Conservation (phyloP, 2,888 invertebrate genomes). For the Eilema depressum region DNA sequence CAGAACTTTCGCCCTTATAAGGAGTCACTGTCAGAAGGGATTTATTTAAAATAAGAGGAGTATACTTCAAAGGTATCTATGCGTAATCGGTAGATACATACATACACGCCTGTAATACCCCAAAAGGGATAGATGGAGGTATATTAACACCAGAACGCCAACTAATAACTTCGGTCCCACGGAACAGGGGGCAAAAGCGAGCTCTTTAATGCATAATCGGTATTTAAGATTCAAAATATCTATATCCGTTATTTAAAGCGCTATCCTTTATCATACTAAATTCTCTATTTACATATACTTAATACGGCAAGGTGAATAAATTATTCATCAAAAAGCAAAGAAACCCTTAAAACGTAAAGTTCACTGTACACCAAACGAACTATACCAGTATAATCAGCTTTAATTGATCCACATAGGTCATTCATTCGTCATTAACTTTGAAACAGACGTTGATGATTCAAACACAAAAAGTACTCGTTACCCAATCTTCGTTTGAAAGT, state of each 20-base stretch:
- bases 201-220: too few relatives aligned
- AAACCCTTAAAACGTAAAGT: neutral
- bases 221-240: too few relatives aligned
- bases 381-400: constrained; percentile 1
- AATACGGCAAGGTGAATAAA: neutral
- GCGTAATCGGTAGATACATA: too few relatives aligned
- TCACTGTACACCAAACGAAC: neutral
- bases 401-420: constrained; percentile 4
- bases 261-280: neutral
- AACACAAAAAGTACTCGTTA: constrained; percentile 23
- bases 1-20: constrained; percentile 60
- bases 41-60: constrained; percentile 57
- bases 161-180: too few relatives aligned
- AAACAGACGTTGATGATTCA: constrained; percentile 6
- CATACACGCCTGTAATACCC: too few relatives aligned
- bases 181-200: too few relatives aligned
- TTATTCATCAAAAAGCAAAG: neutral
- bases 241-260: neutral
- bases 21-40: constrained; percentile 47
- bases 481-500: constrained; percentile 40
- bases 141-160: too few relatives aligned
- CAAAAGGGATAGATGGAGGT: too few relatives aligned
- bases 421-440: neutral
- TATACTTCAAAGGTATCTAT: constrained; percentile 55
- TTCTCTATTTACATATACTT: neutral